Evolutionary conservation across 2,888 invertebrate genomes (phyloP), one percentile per base, ranked within the genome.

Genomic region (Papilio protenor): DNA sequence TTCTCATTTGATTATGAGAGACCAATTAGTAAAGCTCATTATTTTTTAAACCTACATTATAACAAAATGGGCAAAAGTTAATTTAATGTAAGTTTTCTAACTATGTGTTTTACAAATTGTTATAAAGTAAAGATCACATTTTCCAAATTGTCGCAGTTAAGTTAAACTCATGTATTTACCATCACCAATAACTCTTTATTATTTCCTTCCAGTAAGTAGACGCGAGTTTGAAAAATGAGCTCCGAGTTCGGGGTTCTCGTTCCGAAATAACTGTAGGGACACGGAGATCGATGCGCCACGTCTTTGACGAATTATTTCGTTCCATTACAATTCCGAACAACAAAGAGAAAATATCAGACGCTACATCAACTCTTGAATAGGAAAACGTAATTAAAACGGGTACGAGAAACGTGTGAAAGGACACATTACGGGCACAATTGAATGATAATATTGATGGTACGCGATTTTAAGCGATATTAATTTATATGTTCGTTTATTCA

Each of bases 221-320:
- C 82, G 80, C 81, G 81, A 83, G 82, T 83, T 84, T 87, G 86
- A 87, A 86, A 86, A 88, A 88, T 85, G 83, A 81, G 79, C 80
- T 82, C 78, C 83, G 82, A 82, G 85, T 87, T 89, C 89, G 87
- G 87, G 85, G 85, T 85, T 84, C 85, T 88, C 85, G 85, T 88
- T 88, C 86, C 87, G 86, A 86, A 89, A 87, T 87, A 88, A 87
- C 88, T 83, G 87, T 85, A 88, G 87, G 84, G 87, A 85, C 87
- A 87, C 73, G 80, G 83, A 87, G 91, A 91, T 89, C 90, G 92
- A 91, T 90, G 88, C 85, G 81, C 79, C 83, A 78, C 81, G 84
- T 84, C 81, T 76, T 82, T 84, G 80, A 82, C 82, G 82, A 85
- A 86, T 87, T 87, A 87, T 85, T 85, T 84, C 82, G 82, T 80